Evolutionary conservation across 2,888 invertebrate genomes (phyloP).

Genomic region (Frankliniella intonsa): DNA sequence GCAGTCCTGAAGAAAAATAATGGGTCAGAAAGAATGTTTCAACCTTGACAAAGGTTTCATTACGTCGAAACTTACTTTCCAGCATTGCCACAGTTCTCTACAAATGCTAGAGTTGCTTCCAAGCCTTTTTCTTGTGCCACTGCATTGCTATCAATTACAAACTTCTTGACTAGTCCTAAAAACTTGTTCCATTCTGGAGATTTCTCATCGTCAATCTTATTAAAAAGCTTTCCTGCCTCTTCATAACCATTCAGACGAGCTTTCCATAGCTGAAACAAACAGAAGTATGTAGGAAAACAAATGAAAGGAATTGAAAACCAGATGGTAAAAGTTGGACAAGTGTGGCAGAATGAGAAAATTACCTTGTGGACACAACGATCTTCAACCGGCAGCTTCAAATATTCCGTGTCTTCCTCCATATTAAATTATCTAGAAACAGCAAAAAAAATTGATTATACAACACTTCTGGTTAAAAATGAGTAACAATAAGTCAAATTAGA

Average conservation of each 20-base stretch:
- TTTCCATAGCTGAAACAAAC: slow-evolving; percentile 71
- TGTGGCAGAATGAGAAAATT: slow-evolving; percentile 31
- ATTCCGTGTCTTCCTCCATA: slow-evolving; percentile 84
- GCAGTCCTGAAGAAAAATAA: slow-evolving; percentile 56
- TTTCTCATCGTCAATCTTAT: slow-evolving; percentile 85
- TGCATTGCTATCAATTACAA: slow-evolving; percentile 90
- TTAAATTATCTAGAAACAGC: slow-evolving; percentile 38
- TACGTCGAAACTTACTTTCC: slow-evolving; percentile 57
- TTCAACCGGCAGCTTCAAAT: slow-evolving; percentile 79
- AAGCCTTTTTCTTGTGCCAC: slow-evolving; percentile 93
- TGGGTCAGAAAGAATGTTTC: slow-evolving; percentile 27
- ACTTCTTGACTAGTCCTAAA: slow-evolving; percentile 85
- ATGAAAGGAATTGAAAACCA: neutral
- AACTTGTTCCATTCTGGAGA: slow-evolving; percentile 91
- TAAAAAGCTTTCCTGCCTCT: slow-evolving; percentile 83
- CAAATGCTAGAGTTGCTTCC: slow-evolving; percentile 83
- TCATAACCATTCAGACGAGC: slow-evolving; percentile 92
- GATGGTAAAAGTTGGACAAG: neutral
- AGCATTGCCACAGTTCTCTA: slow-evolving; percentile 84
- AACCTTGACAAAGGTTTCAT: slow-evolving; percentile 27
- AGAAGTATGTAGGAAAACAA: slow-evolving; percentile 14
- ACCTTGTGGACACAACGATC: slow-evolving; percentile 89
- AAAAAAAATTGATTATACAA: neutral
- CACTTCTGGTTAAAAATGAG: neutral
- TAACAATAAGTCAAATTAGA: neutral